These are phyloP conservation scores for Dryadula phaetusa DNA, from an alignment of 2,888 invertebrate genomes.

Conservation along the genomic window DNA sequence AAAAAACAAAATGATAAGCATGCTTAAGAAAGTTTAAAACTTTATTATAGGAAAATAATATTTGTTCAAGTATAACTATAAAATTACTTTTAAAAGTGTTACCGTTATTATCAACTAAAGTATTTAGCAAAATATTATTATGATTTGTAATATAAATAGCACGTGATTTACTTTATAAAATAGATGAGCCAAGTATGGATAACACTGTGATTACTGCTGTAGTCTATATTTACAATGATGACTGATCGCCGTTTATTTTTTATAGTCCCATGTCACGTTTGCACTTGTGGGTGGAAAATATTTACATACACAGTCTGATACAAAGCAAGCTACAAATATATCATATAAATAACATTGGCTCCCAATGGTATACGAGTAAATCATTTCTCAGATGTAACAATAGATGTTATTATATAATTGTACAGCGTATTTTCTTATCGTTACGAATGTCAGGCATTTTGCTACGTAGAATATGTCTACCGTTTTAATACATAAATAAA, in stretches of 20 bases:
- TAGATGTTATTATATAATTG: background rate
- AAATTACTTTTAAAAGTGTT: too few species aligned
- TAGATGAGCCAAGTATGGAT: conserved; percentile 15
- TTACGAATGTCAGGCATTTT: background rate
- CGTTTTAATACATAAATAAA: too few species aligned
- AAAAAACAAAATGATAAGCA: too few species aligned
- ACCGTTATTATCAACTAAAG: background rate
- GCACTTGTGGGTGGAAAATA: conserved; percentile 19
- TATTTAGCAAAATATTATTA: background rate
- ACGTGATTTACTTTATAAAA: conserved; percentile 9
- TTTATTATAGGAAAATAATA: too few species aligned
- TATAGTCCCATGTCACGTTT: conserved; percentile 26
- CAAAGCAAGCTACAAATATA: background rate
- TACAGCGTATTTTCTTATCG: background rate
- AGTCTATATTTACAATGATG: conserved; percentile 31
- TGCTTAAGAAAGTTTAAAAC: too few species aligned
- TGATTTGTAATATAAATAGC: conserved; percentile 6
- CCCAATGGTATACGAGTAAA: conserved; percentile 1
- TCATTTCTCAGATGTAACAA: conserved; percentile 2
- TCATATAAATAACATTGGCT: conserved; percentile 1
- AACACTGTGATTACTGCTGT: conserved; percentile 19
- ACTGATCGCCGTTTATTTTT: conserved; percentile 32
- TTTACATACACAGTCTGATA: conserved; percentile 7
- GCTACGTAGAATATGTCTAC: too few species aligned
- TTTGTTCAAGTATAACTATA: too few species aligned